These are phyloP conservation scores for Pitta sordida DNA, from an alignment of 2,113 vertebrate species.

Conservation along the genomic window DNA sequence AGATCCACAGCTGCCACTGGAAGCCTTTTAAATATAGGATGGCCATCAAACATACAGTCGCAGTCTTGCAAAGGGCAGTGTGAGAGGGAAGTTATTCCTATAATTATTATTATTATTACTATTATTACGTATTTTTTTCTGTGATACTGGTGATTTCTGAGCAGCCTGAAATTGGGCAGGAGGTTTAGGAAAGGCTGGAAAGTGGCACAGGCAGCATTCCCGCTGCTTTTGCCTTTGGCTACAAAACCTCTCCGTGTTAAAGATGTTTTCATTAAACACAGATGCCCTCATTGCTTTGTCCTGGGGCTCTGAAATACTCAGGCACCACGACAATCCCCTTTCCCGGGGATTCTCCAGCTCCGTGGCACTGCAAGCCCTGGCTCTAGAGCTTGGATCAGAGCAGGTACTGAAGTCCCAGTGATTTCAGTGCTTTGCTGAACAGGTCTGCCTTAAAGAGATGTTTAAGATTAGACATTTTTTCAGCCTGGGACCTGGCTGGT, in stretches of 20 bases:
- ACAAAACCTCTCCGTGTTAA: not conserved
- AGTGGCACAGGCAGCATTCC: fast-evolving
- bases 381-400: not conserved
- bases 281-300: not conserved
- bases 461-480: not conserved
- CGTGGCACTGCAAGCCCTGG: not conserved
- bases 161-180: not conserved
- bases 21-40: not conserved
- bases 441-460: not conserved
- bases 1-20: not conserved
- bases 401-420: fast-evolving
- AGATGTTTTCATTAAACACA: not conserved
- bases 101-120: not conserved
- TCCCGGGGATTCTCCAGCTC: not conserved
- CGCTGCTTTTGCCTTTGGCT: not conserved
- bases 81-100: not conserved
- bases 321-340: fast-evolving
- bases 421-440: not conserved
- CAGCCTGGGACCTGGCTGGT: not conserved
- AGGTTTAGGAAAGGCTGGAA: not conserved
- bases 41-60: not conserved
- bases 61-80: not conserved
- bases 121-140: not conserved
- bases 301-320: not conserved
- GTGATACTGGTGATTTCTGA: not conserved